Evolutionary conservation across 1,140 invertebrate genomes (phyloP), one percentile per base, ranked within the genome.

Genomic region (Daktulosphaira vitifoliae): DNA sequence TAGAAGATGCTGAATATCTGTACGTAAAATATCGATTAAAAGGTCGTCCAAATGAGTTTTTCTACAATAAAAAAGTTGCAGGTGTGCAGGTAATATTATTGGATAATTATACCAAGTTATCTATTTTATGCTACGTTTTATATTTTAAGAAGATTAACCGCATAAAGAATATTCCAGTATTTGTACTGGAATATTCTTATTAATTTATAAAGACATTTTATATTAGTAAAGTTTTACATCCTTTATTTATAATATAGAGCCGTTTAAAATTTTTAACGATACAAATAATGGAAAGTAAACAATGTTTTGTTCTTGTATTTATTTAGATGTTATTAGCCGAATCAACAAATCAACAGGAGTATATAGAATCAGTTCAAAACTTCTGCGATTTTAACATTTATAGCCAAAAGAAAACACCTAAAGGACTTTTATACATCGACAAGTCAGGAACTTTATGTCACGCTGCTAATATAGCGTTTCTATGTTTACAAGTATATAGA

Each of bases 51-150:
- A 74, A 76, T 68, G 76, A 78, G 68, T 81, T 81, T 67, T 80
- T 76, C 37, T 84, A 81, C 73, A 82, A 84, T 68, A 80, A 82
- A 68, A 83, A 83, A 71, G 74, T 75, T 20, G 77, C 79, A 25
- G 81, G 81, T 4, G 76, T 80, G 33, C 80, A 82, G 73, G 81
- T 82, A 33, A 33, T n/a, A n/a, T n/a, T n/a, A n/a, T n/a, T n/a
- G n/a, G n/a, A n/a, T n/a, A n/a, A n/a, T n/a, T n/a, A n/a, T n/a
- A n/a, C n/a, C n/a, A n/a, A n/a, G n/a, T n/a, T n/a, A n/a, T n/a
- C n/a, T n/a, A n/a, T n/a, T n/a, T n/a, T n/a, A n/a, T n/a, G n/a
- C n/a, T n/a, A n/a, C n/a, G n/a, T n/a, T n/a, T n/a, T n/a, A n/a
- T n/a, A n/a, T n/a, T n/a, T n/a, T n/a, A n/a, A n/a, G n/a, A n/a